phyloP scores from a whole-genome alignment of 92 coral and sea anemone species.

The Pocillopora meandrina region DNA sequence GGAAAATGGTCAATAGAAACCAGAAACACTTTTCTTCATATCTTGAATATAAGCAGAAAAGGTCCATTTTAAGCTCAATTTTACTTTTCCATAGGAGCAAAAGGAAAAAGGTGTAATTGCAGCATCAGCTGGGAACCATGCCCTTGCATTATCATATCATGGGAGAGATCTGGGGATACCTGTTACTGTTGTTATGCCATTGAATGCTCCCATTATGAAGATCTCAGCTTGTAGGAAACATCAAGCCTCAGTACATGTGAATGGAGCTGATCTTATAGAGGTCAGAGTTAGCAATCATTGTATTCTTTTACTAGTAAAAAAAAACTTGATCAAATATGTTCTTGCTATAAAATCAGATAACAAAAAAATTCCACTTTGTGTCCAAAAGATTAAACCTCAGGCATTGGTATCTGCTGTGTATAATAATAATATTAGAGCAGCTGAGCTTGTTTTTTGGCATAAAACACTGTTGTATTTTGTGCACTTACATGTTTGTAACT shows the following conservation, averaged over 20 bases:
- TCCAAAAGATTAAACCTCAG: too few relatives aligned
- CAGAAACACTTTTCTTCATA: too few relatives aligned
- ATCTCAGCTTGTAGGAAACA: constrained; percentile 81
- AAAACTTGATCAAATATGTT: too few relatives aligned
- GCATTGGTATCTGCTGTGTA: too few relatives aligned
- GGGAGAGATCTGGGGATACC: constrained; percentile 82
- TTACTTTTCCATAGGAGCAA: constrained; percentile 63
- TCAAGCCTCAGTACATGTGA: constrained; percentile 81
- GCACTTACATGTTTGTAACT: too few relatives aligned
- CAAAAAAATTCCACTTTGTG: too few relatives aligned
- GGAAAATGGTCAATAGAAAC: too few relatives aligned
- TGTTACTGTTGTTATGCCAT: constrained; percentile 94
- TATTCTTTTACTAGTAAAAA: not conserved
- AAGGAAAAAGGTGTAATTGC: constrained; percentile 83
- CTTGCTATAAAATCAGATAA: too few relatives aligned
- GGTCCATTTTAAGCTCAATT: not conserved
- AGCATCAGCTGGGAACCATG: constrained; percentile 95
- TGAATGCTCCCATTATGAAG: constrained; percentile 90
- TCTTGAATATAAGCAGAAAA: too few relatives aligned
- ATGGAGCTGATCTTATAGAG: constrained; percentile 87
- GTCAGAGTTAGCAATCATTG: constrained; percentile 15
- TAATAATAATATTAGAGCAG: too few relatives aligned
- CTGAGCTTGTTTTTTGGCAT: too few relatives aligned
- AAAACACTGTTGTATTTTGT: too few relatives aligned
- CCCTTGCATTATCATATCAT: constrained; percentile 87